Percentiles rank a stretch among this genome's conserved stretches.
Conservation (phyloP, 2,113 vertebrate species). For the Strix aluco region DNA sequence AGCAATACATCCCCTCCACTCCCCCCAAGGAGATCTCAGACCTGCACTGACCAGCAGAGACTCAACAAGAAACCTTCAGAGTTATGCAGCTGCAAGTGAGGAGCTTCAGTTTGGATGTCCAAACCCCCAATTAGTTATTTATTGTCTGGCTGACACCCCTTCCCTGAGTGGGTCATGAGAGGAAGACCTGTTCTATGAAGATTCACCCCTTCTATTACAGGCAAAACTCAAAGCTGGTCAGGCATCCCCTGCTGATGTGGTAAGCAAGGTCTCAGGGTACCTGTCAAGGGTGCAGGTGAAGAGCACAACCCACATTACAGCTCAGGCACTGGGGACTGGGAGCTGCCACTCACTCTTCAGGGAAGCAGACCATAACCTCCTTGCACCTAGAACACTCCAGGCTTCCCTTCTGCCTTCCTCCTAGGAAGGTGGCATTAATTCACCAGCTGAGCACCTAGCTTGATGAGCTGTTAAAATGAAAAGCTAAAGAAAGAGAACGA, state of each 20-base stretch:
- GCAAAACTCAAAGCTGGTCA: not conserved
- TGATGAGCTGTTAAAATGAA: not conserved
- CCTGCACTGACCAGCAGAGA: no score
- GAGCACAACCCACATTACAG: not conserved
- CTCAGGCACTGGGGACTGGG: not conserved
- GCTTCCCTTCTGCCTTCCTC: not conserved
- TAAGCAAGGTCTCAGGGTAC: not conserved
- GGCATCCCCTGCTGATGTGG: not conserved
- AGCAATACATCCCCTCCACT: accelerated
- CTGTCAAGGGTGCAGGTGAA: not conserved
- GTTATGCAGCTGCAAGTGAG: not conserved
- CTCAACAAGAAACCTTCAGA: not conserved
- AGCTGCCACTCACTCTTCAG: not conserved
- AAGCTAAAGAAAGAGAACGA: not conserved
- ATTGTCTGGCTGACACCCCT: not conserved
- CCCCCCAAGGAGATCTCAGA: not conserved
- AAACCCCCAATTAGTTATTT: not conserved
- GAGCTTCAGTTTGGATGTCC: not conserved
- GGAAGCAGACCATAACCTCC: not conserved
- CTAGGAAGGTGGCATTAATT: not conserved
- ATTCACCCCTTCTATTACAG: not conserved
- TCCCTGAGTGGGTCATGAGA: not conserved
- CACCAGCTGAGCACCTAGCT: not conserved
- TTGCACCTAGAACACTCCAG: not conserved
- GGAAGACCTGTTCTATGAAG: not conserved